A percentile compares a stretch with the other conserved stretches of the same genome.
phyloP scores from a whole-genome alignment of 2,888 invertebrate species.

The Bembecia ichneumoniformis region DNA sequence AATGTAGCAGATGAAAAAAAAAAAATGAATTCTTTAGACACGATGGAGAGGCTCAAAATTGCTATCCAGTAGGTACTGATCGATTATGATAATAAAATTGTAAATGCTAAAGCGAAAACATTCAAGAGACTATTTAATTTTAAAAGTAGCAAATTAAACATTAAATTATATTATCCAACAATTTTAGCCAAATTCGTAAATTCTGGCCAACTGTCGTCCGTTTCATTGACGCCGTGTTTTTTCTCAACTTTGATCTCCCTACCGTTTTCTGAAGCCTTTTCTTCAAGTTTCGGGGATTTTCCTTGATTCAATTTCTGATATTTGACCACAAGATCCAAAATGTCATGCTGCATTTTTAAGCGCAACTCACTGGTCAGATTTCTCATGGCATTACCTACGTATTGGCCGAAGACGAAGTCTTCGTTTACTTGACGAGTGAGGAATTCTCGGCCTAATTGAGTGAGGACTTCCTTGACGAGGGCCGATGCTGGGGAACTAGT shows the following conservation, averaged over 20 bases:
- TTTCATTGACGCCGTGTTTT: slow-evolving; percentile 33
- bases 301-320: slow-evolving; percentile 19
- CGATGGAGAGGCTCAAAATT: too few relatives aligned
- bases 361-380: slow-evolving; percentile 41
- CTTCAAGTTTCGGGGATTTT: slow-evolving; percentile 9
- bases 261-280: slow-evolving; percentile 4
- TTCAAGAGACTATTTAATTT: too few relatives aligned
- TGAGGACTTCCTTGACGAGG: slow-evolving; percentile 42
- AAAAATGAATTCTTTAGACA: too few relatives aligned
- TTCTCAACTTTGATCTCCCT: slow-evolving; percentile 33
- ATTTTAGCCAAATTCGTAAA: slow-evolving; percentile 55
- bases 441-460: slow-evolving; percentile 47
- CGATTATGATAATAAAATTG: too few relatives aligned
- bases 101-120: too few relatives aligned
- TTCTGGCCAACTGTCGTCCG: slow-evolving; percentile 56
- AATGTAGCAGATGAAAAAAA: too few relatives aligned
- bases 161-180: slow-evolving; percentile 29
- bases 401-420: slow-evolving; percentile 63
- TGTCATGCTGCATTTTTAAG: slow-evolving; percentile 51
- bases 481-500: slow-evolving; percentile 20
- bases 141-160: not conserved
- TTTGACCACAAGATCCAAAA: slow-evolving; percentile 48
- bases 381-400: slow-evolving; percentile 47
- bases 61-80: too few relatives aligned
- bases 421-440: slow-evolving; percentile 46